Base-by-base conservation (phyloP, 2,888 invertebrate genomes). In the Melanargia galathea region DNA sequence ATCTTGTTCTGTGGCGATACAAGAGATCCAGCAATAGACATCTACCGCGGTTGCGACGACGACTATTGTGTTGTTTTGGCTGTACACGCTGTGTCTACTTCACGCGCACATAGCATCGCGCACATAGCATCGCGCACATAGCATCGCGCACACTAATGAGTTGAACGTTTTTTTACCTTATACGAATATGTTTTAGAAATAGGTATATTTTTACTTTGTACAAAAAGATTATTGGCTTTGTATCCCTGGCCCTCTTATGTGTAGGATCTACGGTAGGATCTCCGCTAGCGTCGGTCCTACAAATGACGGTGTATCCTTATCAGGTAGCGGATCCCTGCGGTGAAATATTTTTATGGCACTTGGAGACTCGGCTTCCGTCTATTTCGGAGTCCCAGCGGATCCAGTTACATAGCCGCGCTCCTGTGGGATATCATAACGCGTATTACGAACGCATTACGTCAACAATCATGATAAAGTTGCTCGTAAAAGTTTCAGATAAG, bases 291-390 rank as follows among this genome's bases (percentile, higher is more conserved):
- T 78, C 74, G 79, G 80, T 80, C 80, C 45, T 46, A 46, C 45
- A 46, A 46, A 46, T 46, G 45, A 46, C 45, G 11, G 45, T 22
- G 45, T 46, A 46, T 46, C 45, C 45, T 22, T 46, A 87, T 88
- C 88, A 87, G 86, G 87, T 88, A 90, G 87, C 86, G 71, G 82
- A 80, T 79, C 81, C 80, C 80, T 76, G 79, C 80, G 75, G 83
- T 88, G 83, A 88, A 88, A 84, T 86, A 88, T 87, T 87, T 89
- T 88, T 87, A 88, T 87, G 81, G 82, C 77, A 75, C 81, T 82
- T 81, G 71, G 79, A 82, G 77, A 76, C n/a, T n/a, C 80, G 82
- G 85, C 88, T 87, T 86, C 87, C 82, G 86, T 77, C 79, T 82
- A 79, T 80, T 78, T 80, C 79, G 74, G 71, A 72, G 74, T 72